phyloP scores from a whole-genome alignment of 2,797 vertebrate species.

The Semotilus atromaculatus region DNA sequence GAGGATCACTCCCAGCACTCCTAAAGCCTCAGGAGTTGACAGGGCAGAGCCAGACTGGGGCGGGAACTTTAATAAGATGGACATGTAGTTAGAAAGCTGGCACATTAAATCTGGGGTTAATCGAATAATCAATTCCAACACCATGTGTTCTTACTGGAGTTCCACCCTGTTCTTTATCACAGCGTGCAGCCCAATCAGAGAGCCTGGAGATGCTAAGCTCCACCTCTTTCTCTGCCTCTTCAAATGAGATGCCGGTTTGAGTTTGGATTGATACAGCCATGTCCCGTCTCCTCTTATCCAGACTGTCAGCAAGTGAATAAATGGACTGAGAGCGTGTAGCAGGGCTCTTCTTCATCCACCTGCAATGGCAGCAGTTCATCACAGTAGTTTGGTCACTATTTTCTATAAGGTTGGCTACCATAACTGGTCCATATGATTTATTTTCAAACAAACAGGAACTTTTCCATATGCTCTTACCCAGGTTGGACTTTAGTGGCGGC shows the following conservation, averaged over 20 bases:
- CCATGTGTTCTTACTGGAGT: slow-evolving; percentile 73
- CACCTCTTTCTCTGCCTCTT: slow-evolving; percentile 78
- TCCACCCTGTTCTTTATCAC: slow-evolving; percentile 79
- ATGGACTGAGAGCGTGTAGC: slow-evolving; percentile 80
- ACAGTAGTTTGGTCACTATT: background rate
- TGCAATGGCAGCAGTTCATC: slow-evolving; percentile 45
- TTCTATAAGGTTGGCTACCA: background rate
- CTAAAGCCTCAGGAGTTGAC: slow-evolving; percentile 82
- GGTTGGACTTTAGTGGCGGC: slow-evolving; percentile 83
- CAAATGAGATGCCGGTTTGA: slow-evolving; percentile 69
- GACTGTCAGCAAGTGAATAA: slow-evolving; percentile 75
- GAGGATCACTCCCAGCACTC: slow-evolving; percentile 85
- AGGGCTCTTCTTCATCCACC: slow-evolving; percentile 82
- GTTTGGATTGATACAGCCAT: slow-evolving; percentile 67
- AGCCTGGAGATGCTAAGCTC: slow-evolving; percentile 81
- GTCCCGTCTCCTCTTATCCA: slow-evolving; percentile 77
- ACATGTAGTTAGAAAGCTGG: background rate
- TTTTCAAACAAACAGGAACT: background rate
- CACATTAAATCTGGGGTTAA: background rate
- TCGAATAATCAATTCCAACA: background rate
- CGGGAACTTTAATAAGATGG: slow-evolving; percentile 58
- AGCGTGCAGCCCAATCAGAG: slow-evolving; percentile 81
- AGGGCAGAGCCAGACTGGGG: slow-evolving; percentile 84
- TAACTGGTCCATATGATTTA: background rate
- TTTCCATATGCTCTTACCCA: slow-evolving; percentile 71